Evolutionary conservation across 2,113 vertebrate species (phyloP).

Genomic region (Mungos mungo): DNA sequence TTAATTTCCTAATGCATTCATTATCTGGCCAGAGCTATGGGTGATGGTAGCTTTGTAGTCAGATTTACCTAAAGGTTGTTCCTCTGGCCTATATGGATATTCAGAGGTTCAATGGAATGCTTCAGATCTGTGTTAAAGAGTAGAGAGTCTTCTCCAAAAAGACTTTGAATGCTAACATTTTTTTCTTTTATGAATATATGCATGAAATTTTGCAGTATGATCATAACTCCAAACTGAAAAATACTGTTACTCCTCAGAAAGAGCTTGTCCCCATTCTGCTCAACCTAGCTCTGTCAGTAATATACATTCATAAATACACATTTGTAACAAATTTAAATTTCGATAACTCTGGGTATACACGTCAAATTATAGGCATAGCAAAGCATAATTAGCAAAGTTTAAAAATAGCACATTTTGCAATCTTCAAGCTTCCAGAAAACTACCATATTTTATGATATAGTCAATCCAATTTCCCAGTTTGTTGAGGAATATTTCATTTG

Average conservation of each 20-base stretch:
- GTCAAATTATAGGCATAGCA: constrained; percentile 41
- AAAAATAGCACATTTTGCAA: constrained; percentile 30
- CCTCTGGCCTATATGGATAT: not conserved
- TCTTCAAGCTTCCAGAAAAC: not conserved
- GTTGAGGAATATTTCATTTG: not conserved
- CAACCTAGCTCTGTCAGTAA: not conserved
- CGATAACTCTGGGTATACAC: not conserved
- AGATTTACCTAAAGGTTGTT: not conserved
- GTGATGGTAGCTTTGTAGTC: not conserved
- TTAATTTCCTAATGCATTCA: not conserved
- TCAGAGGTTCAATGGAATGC: not conserved
- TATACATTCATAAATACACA: not conserved
- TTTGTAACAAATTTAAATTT: constrained; percentile 49
- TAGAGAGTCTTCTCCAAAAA: constrained; percentile 10
- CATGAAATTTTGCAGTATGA: not conserved
- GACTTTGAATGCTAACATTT: constrained; percentile 3
- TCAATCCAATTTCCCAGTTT: constrained; percentile 21
- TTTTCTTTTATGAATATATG: constrained; percentile 16
- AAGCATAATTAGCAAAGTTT: constrained; percentile 49
- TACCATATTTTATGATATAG: constrained; percentile 21
- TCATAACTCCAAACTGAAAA: not conserved
- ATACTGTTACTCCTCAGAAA: not conserved
- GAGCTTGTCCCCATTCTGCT: accelerated
- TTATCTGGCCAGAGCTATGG: not conserved
- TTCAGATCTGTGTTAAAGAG: constrained; percentile 21